phyloP scores from a whole-genome alignment of 2,797 vertebrate genomes.

The Crenichthys baileyi region DNA sequence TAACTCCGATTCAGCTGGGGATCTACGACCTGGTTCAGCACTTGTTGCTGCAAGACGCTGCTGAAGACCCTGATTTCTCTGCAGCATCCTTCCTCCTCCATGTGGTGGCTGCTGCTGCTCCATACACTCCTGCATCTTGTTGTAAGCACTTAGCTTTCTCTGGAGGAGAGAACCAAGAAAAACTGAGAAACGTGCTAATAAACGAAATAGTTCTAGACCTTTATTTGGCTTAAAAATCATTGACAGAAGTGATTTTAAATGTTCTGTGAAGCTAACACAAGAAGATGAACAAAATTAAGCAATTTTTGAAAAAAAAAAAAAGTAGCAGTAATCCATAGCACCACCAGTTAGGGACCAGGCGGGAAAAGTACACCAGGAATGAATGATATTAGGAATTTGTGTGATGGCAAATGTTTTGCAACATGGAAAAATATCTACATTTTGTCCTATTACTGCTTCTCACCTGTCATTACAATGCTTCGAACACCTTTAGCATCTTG shows the following conservation, averaged over 20 bases:
- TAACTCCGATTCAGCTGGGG: conserved; percentile 40
- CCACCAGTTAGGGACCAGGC: neutral
- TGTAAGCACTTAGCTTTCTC: conserved; percentile 90
- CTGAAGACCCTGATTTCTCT: conserved; percentile 83
- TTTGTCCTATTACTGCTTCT: neutral
- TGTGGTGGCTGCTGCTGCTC: conserved; percentile 80
- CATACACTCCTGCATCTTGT: conserved; percentile 94
- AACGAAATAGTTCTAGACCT: neutral
- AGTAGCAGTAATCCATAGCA: too few species aligned
- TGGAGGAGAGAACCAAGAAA: conserved; percentile 41
- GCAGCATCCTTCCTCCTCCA: conserved; percentile 82
- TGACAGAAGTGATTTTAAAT: neutral
- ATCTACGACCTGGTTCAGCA: conserved; percentile 34
- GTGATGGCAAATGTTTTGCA: neutral
- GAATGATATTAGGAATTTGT: neutral
- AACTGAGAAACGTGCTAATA: neutral
- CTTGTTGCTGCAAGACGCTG: conserved; percentile 33
- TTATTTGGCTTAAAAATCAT: neutral
- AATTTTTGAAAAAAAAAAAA: neutral
- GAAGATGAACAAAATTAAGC: neutral
- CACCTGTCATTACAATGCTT: neutral
- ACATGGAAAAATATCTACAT: neutral
- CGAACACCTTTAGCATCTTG: neutral
- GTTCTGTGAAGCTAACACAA: neutral
- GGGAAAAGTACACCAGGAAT: neutral